A percentile compares a stretch with the other conserved stretches of the same genome.
These are phyloP conservation scores for Xestia xanthographa DNA, from an alignment of 2,888 invertebrate species.

Conservation along the genomic window DNA sequence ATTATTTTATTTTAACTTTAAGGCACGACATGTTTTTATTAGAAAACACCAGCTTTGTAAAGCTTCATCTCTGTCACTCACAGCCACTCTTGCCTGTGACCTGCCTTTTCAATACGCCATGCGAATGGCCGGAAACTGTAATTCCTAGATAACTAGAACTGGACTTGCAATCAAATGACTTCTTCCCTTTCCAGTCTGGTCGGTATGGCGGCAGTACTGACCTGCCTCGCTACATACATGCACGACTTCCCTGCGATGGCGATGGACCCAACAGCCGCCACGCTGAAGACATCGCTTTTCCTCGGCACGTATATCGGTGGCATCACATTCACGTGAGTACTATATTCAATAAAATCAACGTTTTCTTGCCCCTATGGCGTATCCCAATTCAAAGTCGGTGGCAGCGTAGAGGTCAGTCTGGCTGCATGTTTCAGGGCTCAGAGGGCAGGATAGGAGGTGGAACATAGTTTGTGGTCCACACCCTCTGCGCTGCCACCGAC, in stretches of 20 bases:
- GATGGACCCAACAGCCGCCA: conserved; percentile 94
- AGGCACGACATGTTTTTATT: background rate
- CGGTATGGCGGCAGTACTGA: conserved; percentile 96
- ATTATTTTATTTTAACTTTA: background rate
- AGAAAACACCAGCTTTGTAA: background rate
- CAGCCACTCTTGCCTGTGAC: background rate
- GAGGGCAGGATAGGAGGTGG: too few species aligned
- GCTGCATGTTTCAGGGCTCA: too few species aligned
- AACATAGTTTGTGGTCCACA: too few species aligned
- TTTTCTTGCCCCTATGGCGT: background rate
- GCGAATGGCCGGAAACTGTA: background rate
- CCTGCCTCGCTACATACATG: conserved; percentile 96
- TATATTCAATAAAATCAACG: background rate
- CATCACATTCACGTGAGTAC: conserved; percentile 94
- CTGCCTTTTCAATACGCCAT: background rate
- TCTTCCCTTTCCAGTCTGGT: conserved; percentile 92
- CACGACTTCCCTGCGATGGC: conserved; percentile 96
- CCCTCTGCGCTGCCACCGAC: too few species aligned
- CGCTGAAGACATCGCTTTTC: conserved; percentile 95
- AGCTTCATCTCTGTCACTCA: background rate
- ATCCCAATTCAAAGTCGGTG: too few species aligned
- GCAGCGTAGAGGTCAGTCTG: too few species aligned
- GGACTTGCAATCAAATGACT: background rate
- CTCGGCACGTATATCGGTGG: conserved; percentile 97
- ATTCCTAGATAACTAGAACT: background rate